A percentile compares a stretch with the other conserved stretches of the same genome.
Evolutionary conservation across 2,797 vertebrate species (phyloP).

Genomic region (Simalia tracyae): DNA sequence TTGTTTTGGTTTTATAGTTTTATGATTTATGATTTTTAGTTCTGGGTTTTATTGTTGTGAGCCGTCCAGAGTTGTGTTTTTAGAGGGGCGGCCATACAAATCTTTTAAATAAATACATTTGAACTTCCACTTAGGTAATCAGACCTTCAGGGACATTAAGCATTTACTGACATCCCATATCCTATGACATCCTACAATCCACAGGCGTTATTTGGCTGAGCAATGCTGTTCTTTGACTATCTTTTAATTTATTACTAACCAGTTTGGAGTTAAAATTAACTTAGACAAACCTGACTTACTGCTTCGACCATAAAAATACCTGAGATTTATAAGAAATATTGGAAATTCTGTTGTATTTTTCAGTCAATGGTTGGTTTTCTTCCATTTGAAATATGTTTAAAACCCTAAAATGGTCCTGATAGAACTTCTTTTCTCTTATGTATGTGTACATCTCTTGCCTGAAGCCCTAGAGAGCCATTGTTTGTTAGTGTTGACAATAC

Average conservation of each 20-base stretch:
- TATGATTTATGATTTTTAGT: background rate
- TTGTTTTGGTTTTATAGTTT: background rate
- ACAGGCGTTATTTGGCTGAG: background rate
- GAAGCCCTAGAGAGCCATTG: background rate
- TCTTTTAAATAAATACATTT: background rate
- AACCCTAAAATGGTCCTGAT: background rate
- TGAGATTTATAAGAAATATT: background rate
- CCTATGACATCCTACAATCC: background rate
- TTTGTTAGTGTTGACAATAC: background rate
- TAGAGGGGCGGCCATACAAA: background rate
- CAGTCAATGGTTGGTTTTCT: background rate
- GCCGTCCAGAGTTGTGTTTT: background rate
- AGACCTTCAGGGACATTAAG: background rate
- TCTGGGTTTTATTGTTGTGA: background rate
- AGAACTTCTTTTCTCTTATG: background rate
- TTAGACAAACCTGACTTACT: background rate
- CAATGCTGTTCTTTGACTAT: background rate
- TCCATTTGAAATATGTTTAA: background rate
- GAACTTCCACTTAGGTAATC: background rate
- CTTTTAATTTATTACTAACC: background rate
- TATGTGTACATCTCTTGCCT: background rate
- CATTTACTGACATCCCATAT: background rate
- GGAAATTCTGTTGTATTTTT: background rate
- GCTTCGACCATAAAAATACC: background rate
- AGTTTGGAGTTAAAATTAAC: background rate